Conservation (phyloP, 1,140 invertebrate genomes). For the Ylistrum balloti region DNA sequence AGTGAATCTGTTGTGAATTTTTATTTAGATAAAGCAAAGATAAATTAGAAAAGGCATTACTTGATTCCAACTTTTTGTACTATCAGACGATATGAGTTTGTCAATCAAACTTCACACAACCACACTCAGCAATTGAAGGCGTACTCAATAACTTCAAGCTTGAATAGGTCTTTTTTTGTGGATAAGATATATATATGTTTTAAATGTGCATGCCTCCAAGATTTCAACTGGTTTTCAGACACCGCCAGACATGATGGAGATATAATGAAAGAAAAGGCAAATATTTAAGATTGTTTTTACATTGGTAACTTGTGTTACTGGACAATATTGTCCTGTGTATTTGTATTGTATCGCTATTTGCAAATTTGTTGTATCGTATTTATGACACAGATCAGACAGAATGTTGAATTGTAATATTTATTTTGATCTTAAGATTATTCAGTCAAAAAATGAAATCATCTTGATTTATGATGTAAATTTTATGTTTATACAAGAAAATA, state of each 20-base stretch:
- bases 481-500: not conserved
- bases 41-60: not conserved
- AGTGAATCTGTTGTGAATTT: too few species aligned
- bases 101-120: too few species aligned
- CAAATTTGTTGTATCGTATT: not conserved
- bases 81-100: too few species aligned
- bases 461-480: too few species aligned
- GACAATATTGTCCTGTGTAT: not conserved
- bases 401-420: not conserved
- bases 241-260: not conserved
- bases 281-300: not conserved
- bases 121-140: too few species aligned
- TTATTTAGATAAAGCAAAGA: too few species aligned
- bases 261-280: conserved; percentile 11
- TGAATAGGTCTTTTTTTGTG: not conserved
- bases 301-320: not conserved
- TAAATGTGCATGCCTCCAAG: conserved; percentile 18
- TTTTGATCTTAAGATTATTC: too few species aligned
- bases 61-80: not conserved
- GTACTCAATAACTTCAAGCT: too few species aligned
- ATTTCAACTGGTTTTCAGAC: not conserved
- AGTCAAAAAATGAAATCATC: too few species aligned
- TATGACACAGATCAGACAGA: not conserved
- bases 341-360: not conserved
- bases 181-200: too few species aligned